These are phyloP conservation scores for Diabrotica undecimpunctata DNA, from an alignment of 1,140 invertebrate species.

Conservation along the genomic window DNA sequence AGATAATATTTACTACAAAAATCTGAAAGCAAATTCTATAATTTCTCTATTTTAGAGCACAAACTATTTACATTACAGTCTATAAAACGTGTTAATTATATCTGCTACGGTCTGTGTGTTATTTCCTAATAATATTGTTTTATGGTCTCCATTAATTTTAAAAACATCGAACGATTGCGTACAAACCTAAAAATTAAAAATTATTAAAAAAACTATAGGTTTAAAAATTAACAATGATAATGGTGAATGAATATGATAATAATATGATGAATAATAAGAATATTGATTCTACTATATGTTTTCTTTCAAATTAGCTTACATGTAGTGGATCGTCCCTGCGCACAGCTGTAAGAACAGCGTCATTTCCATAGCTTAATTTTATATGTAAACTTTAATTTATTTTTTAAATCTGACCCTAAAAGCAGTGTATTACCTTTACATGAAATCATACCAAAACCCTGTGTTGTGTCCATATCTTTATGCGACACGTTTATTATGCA, in stretches of 20 bases:
- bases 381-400: too few species aligned
- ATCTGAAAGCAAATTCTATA: too few species aligned
- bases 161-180: background rate
- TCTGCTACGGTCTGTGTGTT: background rate
- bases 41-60: too few species aligned
- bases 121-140: conserved; percentile 3
- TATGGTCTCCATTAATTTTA: conserved; percentile 6
- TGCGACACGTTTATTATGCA: too few species aligned
- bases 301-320: background rate
- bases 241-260: background rate
- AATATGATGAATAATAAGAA: background rate
- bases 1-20: too few species aligned
- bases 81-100: background rate
- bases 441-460: too few species aligned
- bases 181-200: background rate
- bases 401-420: too few species aligned
- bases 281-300: background rate
- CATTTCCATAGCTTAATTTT: too few species aligned
- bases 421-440: too few species aligned
- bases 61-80: background rate
- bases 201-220: background rate
- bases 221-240: background rate
- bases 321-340: background rate
- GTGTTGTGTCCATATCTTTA: too few species aligned
- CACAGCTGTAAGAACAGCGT: too few species aligned